Evolutionary conservation across 2,888 invertebrate genomes (phyloP).

Genomic region (Cyclophora punctaria): DNA sequence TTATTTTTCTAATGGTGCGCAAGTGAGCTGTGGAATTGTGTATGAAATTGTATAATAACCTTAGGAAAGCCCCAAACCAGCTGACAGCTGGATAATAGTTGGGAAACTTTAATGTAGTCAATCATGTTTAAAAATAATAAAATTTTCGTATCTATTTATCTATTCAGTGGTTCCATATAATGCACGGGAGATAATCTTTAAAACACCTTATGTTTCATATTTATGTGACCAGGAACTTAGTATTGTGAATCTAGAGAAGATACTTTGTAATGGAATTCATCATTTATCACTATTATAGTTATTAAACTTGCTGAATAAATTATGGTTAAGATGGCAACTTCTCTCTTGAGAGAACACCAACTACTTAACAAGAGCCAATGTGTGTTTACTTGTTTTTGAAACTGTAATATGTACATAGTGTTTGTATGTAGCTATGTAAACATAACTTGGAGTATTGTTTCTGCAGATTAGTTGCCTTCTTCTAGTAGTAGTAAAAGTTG

Average conservation of each 20-base stretch:
- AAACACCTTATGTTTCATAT: not conserved
- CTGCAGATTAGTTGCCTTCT: constrained; percentile 17
- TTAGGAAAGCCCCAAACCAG: constrained; percentile 52
- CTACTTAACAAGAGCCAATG: too few relatives aligned
- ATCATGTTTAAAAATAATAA: constrained; percentile 60
- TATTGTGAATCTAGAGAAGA: not conserved
- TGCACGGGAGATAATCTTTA: constrained; percentile 45
- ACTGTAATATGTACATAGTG: not conserved
- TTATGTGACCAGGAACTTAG: too few relatives aligned
- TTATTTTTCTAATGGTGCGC: constrained; percentile 75
- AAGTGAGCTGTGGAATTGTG: constrained; percentile 72
- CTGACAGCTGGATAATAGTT: constrained; percentile 58
- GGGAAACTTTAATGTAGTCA: constrained; percentile 66
- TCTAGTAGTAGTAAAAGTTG: constrained; percentile 27
- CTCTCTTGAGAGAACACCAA: too few relatives aligned
- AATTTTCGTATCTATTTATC: constrained; percentile 51
- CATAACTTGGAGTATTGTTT: not conserved
- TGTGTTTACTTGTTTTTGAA: not conserved
- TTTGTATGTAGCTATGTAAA: not conserved
- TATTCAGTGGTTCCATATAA: constrained; percentile 51
- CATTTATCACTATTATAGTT: not conserved
- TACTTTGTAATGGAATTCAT: not conserved
- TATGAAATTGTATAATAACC: constrained; percentile 55
- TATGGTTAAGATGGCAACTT: too few relatives aligned
- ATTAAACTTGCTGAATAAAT: constrained; percentile 2